Evolutionary conservation across 2,888 invertebrate genomes (phyloP).

Genomic region (Plemyria rubiginata): DNA sequence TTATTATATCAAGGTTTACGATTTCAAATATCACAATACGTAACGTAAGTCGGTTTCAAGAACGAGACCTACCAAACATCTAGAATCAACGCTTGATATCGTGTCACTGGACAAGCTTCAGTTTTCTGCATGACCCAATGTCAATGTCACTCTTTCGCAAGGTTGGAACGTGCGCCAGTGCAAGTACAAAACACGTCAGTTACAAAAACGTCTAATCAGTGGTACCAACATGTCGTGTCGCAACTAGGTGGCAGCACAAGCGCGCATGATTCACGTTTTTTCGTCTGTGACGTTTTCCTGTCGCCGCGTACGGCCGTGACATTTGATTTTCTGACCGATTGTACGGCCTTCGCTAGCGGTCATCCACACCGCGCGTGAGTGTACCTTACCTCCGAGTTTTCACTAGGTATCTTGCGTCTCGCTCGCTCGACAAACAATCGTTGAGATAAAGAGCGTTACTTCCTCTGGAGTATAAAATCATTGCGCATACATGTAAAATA

Average conservation of each 20-base stretch:
- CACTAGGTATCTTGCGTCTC: conserved; percentile 55
- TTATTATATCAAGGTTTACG: conserved; percentile 77
- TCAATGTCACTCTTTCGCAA: conserved; percentile 75
- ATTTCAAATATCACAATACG: conserved; percentile 71
- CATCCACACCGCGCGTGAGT: conserved; percentile 76
- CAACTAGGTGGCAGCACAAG: conserved; percentile 51
- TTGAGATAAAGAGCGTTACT: conserved; percentile 54
- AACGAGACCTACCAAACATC: conserved; percentile 1
- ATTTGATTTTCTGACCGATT: conserved; percentile 83
- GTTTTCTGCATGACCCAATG: conserved; percentile 75
- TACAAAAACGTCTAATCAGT: conserved; percentile 50
- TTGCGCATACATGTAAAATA: conserved; percentile 50
- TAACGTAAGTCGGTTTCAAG: conserved; percentile 32
- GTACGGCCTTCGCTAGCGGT: conserved; percentile 81
- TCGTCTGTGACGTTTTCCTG: conserved; percentile 78
- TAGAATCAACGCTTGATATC: conserved; percentile 10
- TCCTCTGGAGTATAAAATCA: conserved; percentile 45
- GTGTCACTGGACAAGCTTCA: conserved; percentile 57
- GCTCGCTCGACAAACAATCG: conserved; percentile 53
- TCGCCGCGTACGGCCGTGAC: conserved; percentile 77
- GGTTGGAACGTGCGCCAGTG: conserved; percentile 56
- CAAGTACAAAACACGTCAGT: conserved; percentile 51
- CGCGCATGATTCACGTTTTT: conserved; percentile 73
- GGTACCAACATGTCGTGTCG: conserved; percentile 21
- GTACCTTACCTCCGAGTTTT: conserved; percentile 64